These are phyloP conservation scores for Meandrina meandrites DNA, from an alignment of 92 coral and sea anemone species.

Conservation along the genomic window DNA sequence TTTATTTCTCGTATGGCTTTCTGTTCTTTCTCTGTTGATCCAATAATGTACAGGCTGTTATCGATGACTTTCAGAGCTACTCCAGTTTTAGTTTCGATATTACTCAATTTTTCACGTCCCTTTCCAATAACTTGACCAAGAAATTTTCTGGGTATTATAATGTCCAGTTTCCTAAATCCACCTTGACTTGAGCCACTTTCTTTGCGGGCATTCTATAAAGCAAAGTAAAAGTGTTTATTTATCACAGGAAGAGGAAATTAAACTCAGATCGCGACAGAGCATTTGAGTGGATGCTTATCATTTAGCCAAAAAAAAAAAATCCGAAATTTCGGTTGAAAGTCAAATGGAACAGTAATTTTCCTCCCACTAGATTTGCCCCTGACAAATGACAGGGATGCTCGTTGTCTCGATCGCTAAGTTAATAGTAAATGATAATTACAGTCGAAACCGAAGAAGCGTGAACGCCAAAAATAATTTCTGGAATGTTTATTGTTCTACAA, in stretches of 20 bases:
- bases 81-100: slow-evolving; percentile 12
- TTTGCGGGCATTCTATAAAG: background rate
- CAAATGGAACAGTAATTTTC: too few species aligned
- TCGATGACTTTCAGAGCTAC: slow-evolving; percentile 8
- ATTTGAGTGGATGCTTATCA: too few species aligned
- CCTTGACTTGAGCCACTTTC: background rate
- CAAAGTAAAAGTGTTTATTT: background rate
- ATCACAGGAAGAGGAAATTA: background rate
- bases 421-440: too few species aligned
- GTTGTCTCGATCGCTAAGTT: too few species aligned
- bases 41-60: slow-evolving; percentile 13
- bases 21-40: background rate
- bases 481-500: too few species aligned
- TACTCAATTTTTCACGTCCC: slow-evolving; percentile 19
- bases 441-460: too few species aligned
- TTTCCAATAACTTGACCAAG: slow-evolving; percentile 30
- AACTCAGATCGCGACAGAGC: too few species aligned
- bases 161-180: slow-evolving; percentile 1
- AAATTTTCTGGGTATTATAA: background rate
- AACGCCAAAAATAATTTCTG: too few species aligned
- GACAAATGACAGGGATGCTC: too few species aligned
- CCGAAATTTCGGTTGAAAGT: too few species aligned
- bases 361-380: too few species aligned
- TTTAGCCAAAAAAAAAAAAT: too few species aligned
- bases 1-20: slow-evolving; percentile 29